Conservation (phyloP, 2,797 vertebrate species). For the Tenualosa ilisha region DNA sequence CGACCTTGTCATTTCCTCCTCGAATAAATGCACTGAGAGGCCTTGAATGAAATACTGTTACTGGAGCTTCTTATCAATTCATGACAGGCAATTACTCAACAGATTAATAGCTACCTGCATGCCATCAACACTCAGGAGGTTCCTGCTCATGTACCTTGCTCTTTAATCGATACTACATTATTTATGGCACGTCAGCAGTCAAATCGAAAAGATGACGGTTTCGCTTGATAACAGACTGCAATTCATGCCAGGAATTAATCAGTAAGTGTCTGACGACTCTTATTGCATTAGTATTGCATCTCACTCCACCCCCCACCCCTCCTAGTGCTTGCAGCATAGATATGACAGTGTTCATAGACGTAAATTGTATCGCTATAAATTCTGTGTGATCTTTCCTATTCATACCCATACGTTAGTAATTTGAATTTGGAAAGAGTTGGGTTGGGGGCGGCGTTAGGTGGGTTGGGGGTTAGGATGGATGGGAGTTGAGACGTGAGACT, state of each 20-base stretch:
- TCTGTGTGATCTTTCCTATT: conserved; percentile 1
- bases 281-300: conserved; percentile 27
- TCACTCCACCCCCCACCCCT: neutral
- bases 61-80: conserved; percentile 48
- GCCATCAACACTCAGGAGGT: conserved; percentile 42
- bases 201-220: conserved; percentile 29
- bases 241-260: conserved; percentile 28
- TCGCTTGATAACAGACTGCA: conserved; percentile 26
- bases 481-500: neutral
- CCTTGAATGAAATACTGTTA: conserved; percentile 52
- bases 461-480: neutral
- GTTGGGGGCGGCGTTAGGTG: neutral
- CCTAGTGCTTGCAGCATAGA: neutral
- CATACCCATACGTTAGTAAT: neutral
- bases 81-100: conserved; percentile 54
- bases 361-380: conserved; percentile 5
- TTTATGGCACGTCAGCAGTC: conserved; percentile 29
- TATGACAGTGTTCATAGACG: neutral
- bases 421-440: neutral
- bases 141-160: conserved; percentile 15
- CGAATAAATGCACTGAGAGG: neutral
- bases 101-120: conserved; percentile 49
- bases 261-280: neutral
- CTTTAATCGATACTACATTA: conserved; percentile 42
- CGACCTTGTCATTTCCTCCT: conserved; percentile 18